A percentile compares a stretch with the other conserved stretches of the same genome.
Conservation (phyloP, 2,888 invertebrate species). For the Nasonovia ribisnigri region DNA sequence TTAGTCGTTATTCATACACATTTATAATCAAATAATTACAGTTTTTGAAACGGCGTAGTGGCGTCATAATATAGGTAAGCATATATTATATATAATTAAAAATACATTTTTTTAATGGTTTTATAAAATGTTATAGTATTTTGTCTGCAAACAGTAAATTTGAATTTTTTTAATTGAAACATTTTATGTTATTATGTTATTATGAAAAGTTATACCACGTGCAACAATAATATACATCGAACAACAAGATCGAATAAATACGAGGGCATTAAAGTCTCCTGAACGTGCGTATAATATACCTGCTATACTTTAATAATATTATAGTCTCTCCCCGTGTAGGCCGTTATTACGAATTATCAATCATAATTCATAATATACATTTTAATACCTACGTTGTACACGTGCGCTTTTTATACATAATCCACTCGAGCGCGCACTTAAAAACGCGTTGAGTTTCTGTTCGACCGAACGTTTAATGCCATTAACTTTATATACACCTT, state of each 20-base stretch:
- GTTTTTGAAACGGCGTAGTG: not conserved
- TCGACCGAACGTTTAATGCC: not conserved
- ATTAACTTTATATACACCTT: conserved; percentile 27
- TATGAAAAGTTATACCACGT: not conserved
- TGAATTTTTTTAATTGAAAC: too few species aligned
- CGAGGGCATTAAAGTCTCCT: conserved; percentile 38
- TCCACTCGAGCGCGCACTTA: not conserved
- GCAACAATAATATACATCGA: not conserved
- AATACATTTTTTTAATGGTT: not conserved
- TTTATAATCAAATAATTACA: not conserved
- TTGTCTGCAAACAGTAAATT: not conserved
- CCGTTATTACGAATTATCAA: not conserved
- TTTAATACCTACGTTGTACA: not conserved
- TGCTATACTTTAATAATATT: not conserved
- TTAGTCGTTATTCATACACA: not conserved
- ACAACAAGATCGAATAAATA: not conserved
- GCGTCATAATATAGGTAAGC: too few species aligned
- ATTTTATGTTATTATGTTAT: not conserved
- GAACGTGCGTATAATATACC: not conserved
- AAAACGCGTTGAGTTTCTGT: conserved; percentile 18
- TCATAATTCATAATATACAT: not conserved
- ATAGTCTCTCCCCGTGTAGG: not conserved
- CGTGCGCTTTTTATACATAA: not conserved
- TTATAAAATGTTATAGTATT: not conserved
- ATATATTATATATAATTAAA: too few species aligned